Evolutionary conservation across 2,113 vertebrate genomes (phyloP).

Genomic region (Aspidoscelis tigris): DNA sequence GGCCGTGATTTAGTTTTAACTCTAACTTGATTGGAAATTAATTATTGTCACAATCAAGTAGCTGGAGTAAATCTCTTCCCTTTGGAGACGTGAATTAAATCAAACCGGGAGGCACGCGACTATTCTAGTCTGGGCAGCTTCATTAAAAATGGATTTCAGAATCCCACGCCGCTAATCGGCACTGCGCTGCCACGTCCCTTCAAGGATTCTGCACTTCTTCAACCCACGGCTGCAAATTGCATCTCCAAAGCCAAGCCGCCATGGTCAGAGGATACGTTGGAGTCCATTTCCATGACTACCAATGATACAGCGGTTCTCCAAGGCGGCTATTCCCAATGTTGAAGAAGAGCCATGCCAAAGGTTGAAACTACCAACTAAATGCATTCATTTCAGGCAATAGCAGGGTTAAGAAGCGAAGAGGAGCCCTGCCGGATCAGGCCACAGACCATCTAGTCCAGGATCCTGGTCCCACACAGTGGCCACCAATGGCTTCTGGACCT

Average conservation of each 20-base stretch:
- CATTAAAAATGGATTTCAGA: conserved; percentile 66
- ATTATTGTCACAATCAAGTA: conserved; percentile 58
- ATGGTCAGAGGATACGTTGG: background rate
- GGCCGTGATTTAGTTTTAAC: conserved; percentile 47
- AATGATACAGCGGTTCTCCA: background rate
- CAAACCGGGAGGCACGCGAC: conserved; percentile 55
- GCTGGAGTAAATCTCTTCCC: conserved; percentile 64
- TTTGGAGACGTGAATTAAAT: conserved; percentile 68
- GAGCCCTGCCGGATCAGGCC: no score
- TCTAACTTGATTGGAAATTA: conserved; percentile 67
- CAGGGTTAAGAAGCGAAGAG: background rate
- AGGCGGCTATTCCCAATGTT: no score
- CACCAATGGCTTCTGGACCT: no score
- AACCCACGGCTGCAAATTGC: conserved; percentile 47
- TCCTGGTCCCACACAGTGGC: no score
- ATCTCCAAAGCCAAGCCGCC: conserved; percentile 20
- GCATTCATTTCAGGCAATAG: no score
- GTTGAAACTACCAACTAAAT: no score
- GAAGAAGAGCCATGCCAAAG: background rate
- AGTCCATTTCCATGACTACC: no score
- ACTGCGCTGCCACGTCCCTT: conserved; percentile 49
- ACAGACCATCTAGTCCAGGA: no score
- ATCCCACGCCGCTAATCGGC: conserved; percentile 62
- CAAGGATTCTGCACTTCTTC: conserved; percentile 34
- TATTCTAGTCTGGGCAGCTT: conserved; percentile 53